Conservation (phyloP, 2,113 vertebrate species). For the Lepus timidus region DNA sequence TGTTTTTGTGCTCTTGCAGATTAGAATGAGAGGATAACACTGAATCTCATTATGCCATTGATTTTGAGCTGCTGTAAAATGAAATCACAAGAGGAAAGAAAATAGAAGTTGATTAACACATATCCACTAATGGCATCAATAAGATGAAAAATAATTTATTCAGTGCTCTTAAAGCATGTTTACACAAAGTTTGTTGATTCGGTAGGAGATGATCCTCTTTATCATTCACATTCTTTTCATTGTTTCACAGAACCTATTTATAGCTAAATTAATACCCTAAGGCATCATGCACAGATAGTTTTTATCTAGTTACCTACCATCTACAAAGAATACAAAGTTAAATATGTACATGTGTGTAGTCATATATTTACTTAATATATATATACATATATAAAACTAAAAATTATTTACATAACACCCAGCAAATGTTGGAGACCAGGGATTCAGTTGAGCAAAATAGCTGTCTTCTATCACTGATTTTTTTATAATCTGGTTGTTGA, state of each 20-base stretch:
- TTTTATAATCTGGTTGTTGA: neutral
- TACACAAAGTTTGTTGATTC: conserved; percentile 69
- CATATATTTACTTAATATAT: too few species aligned
- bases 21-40: conserved; percentile 78
- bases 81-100: conserved; percentile 66
- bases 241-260: neutral
- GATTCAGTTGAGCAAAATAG: neutral
- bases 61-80: conserved; percentile 66
- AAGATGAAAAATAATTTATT: conserved; percentile 54
- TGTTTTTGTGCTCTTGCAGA: conserved; percentile 59
- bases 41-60: conserved; percentile 68
- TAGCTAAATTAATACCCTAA: neutral
- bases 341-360: neutral
- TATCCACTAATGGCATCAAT: conserved; percentile 63
- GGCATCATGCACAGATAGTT: neutral
- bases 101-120: conserved; percentile 81
- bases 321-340: neutral
- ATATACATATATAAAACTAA: neutral
- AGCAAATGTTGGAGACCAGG: neutral
- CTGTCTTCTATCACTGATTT: neutral
- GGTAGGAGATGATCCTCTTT: neutral
- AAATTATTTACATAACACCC: neutral
- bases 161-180: conserved; percentile 42
- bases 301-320: neutral
- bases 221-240: neutral